Conservation (phyloP, 1,140 invertebrate species). For the Pseudobourletiella spinata region DNA sequence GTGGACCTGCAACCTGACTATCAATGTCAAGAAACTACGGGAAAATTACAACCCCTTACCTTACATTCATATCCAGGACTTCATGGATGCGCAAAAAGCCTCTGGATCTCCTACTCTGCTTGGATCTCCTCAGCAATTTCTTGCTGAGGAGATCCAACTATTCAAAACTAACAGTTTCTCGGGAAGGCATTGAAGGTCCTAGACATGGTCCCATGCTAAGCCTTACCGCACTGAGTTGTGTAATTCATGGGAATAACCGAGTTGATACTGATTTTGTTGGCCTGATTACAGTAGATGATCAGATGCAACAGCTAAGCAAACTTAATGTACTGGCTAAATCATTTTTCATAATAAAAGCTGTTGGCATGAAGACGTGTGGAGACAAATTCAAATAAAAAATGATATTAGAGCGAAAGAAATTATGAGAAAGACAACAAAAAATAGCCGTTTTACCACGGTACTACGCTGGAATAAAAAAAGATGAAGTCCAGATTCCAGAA, state of each 20-base stretch:
- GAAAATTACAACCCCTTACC: background rate
- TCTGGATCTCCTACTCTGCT: no score
- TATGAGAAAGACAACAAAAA: slow-evolving; percentile 12
- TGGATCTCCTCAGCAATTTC: no score
- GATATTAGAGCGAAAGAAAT: slow-evolving; percentile 5
- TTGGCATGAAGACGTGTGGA: slow-evolving; percentile 9
- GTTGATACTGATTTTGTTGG: background rate
- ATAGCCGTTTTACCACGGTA: no score
- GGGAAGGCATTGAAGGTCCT: background rate
- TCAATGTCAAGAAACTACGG: background rate
- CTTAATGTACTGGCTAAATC: slow-evolving; percentile 11
- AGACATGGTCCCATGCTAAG: background rate
- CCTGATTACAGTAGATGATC: no score
- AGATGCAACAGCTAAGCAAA: background rate
- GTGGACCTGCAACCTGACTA: background rate
- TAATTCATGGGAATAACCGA: slow-evolving; percentile 1
- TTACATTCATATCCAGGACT: background rate
- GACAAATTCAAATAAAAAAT: background rate
- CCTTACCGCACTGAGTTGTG: background rate
- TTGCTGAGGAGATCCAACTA: background rate
- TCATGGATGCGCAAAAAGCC: background rate
- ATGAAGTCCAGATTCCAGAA: slow-evolving; percentile 15
- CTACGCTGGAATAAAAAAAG: slow-evolving; percentile 26
- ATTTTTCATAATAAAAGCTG: slow-evolving; percentile 17
- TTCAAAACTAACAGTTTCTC: background rate